Evolutionary conservation across 2,113 vertebrate genomes (phyloP).

Genomic region (Pelecanoides urinatrix): DNA sequence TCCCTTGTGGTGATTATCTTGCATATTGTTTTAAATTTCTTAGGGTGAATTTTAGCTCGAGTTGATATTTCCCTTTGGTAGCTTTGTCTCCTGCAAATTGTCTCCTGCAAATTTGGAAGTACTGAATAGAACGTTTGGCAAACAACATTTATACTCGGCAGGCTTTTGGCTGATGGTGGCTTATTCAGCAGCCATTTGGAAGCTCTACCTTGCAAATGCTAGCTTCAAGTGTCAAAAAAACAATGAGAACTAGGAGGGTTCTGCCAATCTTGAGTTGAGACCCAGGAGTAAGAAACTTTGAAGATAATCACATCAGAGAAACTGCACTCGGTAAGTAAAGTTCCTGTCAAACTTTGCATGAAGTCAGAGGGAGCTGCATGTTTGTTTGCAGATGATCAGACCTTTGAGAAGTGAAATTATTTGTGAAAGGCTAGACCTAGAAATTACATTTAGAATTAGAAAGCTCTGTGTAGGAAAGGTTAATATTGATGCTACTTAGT

Average conservation of each 20-base stretch:
- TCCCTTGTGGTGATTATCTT: not conserved
- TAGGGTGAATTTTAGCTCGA: not conserved
- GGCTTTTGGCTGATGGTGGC: slow-evolving; percentile 5
- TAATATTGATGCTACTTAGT: not conserved
- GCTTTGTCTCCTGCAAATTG: not conserved
- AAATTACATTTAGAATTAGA: not conserved
- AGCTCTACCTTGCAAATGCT: slow-evolving; percentile 34
- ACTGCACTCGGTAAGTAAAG: slow-evolving; percentile 20
- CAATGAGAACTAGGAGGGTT: slow-evolving; percentile 16
- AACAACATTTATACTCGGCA: slow-evolving; percentile 41
- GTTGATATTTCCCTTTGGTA: not conserved
- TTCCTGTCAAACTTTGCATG: slow-evolving; percentile 31
- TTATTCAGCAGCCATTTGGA: slow-evolving; percentile 7
- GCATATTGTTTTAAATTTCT: not conserved
- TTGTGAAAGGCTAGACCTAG: not conserved
- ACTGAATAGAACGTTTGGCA: not conserved
- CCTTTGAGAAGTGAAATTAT: not conserved
- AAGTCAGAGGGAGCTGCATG: not conserved
- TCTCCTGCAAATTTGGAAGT: not conserved
- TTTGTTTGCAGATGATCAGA: not conserved
- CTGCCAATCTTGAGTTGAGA: slow-evolving; percentile 33
- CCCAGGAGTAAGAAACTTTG: slow-evolving; percentile 42
- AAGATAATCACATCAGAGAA: slow-evolving; percentile 27
- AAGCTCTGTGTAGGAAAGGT: not conserved
- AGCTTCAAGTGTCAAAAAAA: slow-evolving; percentile 33